A percentile compares a stretch with the other conserved stretches of the same genome.
These are phyloP conservation scores for Exephanes ischioxanthus DNA, from an alignment of 2,888 invertebrate genomes.

Conservation along the genomic window DNA sequence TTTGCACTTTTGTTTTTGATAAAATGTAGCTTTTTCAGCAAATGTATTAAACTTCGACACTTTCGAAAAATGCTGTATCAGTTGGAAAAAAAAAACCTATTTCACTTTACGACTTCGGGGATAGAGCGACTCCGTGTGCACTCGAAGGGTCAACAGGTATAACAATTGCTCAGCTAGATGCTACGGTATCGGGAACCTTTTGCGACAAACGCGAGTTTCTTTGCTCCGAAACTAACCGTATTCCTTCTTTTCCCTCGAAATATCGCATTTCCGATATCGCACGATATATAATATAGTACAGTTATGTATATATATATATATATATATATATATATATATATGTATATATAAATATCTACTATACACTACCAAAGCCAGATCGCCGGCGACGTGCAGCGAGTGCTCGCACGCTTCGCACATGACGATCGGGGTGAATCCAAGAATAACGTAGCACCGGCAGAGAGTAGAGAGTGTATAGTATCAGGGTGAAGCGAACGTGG, in stretches of 20 bases:
- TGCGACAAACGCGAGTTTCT: constrained; percentile 1
- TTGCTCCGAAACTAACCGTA: not conserved
- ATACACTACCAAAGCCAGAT: constrained; percentile 50
- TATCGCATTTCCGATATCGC: constrained; percentile 59
- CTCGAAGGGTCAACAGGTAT: not conserved
- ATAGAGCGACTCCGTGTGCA: not conserved
- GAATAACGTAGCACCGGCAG: constrained; percentile 55
- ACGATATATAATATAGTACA: constrained; percentile 46
- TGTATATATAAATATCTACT: not conserved
- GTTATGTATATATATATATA: not conserved
- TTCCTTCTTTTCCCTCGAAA: constrained; percentile 14
- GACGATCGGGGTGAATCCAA: constrained; percentile 57
- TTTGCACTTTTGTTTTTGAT: no score
- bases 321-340: not conserved
- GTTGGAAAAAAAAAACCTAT: not conserved
- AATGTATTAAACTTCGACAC: no score
- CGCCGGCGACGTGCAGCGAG: constrained; percentile 37
- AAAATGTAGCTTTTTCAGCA: no score
- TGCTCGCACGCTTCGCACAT: constrained; percentile 39
- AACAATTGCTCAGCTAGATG: not conserved
- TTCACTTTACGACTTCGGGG: not conserved
- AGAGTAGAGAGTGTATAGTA: constrained; percentile 36
- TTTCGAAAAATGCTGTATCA: no score
- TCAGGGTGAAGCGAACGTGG: constrained; percentile 46
- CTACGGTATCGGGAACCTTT: not conserved